Base-by-base conservation (phyloP, 1,140 invertebrate species). In the Diabrotica virgifera region DNA sequence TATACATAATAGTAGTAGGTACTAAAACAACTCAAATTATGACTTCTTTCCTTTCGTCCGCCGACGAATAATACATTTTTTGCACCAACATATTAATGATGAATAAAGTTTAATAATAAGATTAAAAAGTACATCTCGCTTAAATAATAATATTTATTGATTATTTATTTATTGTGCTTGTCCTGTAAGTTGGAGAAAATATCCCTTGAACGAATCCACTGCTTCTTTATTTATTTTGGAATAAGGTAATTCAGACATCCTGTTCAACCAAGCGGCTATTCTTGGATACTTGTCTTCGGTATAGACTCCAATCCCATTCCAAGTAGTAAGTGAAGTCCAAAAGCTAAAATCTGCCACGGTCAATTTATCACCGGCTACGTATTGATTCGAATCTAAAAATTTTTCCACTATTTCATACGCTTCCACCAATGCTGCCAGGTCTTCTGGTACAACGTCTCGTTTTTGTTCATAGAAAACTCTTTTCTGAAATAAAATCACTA, bases 291-390 rank as follows among this genome's bases (percentile, higher is more conserved):
- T 59, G 3, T n/a, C 9, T 11, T 56, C 54, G 3, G 12, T 35
- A 1, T 14, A 11, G 13, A 8, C 9, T 35, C 13, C 12, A 52
- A 68, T 59, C 8, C 55, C 46, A 6, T 38, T 36, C 59, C 57
- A 64, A 46, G 11, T 46, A 4, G 67, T 55, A 5, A 67, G 36
- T 5, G 62, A 63, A 4, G 65, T 54, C 5, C n/a, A 38, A 14
- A 68, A 59, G 53, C 65, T 71, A 35, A 71, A 69, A 64, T 71
- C 70, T 37, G 70, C 70, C n/a, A 71, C 69, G 6, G 70, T 67
- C 40, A 69, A 38, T 11, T 9, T 11, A 51, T 69, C 57, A 36
- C 70, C 65, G 5, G 65, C 67, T 1, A 69, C 54, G 51, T 65
- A 71, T 46, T 62, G 54, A 9, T 51, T 61, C 5, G 62, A 59